These are phyloP conservation scores for Notarius quadriscutis DNA, from an alignment of 2,113 vertebrate species.

Conservation along the genomic window DNA sequence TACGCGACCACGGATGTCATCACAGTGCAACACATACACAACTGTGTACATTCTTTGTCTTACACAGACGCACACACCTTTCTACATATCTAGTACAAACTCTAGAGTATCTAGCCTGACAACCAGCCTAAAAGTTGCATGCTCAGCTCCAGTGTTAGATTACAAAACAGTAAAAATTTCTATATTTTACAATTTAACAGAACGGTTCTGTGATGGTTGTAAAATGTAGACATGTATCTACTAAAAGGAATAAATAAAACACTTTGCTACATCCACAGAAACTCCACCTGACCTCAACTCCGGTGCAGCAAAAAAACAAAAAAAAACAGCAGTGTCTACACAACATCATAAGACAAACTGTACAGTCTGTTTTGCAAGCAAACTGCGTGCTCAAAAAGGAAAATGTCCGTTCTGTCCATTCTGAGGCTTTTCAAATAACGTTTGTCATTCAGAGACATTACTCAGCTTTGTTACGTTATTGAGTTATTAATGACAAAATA, in stretches of 20 bases:
- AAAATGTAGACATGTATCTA: constrained; percentile 19
- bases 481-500: neutral
- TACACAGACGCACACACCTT: constrained; percentile 30
- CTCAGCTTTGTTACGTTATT: neutral
- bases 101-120: constrained; percentile 10
- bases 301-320: neutral
- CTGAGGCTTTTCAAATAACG: neutral
- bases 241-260: constrained; percentile 56
- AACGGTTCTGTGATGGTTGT: neutral
- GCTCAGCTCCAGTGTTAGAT: constrained; percentile 2
- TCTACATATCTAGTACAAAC: constrained; percentile 45
- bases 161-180: constrained; percentile 5
- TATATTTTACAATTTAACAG: neutral
- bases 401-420: constrained; percentile 5
- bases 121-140: neutral
- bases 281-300: constrained; percentile 20
- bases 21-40: constrained; percentile 46
- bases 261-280: constrained; percentile 33
- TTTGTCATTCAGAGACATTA: neutral
- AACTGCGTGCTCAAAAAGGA: neutral
- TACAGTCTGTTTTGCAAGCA: neutral
- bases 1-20: constrained; percentile 57
- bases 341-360: constrained; percentile 19
- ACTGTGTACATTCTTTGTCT: constrained; percentile 54
- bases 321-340: neutral